These are phyloP conservation scores for Rotaria socialis DNA, from an alignment of 2,888 invertebrate species.

Conservation along the genomic window DNA sequence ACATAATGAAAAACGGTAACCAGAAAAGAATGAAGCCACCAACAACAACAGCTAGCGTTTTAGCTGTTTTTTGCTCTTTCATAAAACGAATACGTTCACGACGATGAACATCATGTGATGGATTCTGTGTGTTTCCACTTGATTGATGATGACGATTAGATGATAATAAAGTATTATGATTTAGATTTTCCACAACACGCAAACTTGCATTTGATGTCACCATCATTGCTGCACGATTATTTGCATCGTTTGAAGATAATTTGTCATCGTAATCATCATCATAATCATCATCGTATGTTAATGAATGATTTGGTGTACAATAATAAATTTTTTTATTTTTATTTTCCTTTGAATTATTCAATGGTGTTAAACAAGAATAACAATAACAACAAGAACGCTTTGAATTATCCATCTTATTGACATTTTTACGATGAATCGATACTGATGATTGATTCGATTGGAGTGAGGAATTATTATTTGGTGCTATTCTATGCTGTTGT, in stretches of 20 bases:
- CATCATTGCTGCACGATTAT: neutral
- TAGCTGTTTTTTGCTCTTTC: conserved; percentile 79
- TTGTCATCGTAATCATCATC: neutral
- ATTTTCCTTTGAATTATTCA: neutral
- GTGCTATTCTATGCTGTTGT: neutral
- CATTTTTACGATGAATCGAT: neutral
- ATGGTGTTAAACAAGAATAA: neutral
- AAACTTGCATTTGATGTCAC: neutral
- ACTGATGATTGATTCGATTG: neutral
- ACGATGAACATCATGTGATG: neutral
- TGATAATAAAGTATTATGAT: neutral
- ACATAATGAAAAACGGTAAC: conserved; percentile 80
- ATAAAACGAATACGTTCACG: conserved; percentile 60
- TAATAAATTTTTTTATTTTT: neutral
- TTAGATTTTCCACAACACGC: neutral
- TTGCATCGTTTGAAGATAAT: conserved; percentile 16
- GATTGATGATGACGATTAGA: neutral
- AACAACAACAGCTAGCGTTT: conserved; percentile 78
- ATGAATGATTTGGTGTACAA: neutral
- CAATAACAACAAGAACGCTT: neutral
- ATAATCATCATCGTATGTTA: conserved; percentile 19
- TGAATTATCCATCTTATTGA: neutral
- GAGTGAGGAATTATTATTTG: neutral
- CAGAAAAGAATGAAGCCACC: conserved; percentile 82
- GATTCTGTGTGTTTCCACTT: conserved; percentile 17